Evolutionary conservation across 2,113 vertebrate species (phyloP).

Genomic region (Mobula birostris): DNA sequence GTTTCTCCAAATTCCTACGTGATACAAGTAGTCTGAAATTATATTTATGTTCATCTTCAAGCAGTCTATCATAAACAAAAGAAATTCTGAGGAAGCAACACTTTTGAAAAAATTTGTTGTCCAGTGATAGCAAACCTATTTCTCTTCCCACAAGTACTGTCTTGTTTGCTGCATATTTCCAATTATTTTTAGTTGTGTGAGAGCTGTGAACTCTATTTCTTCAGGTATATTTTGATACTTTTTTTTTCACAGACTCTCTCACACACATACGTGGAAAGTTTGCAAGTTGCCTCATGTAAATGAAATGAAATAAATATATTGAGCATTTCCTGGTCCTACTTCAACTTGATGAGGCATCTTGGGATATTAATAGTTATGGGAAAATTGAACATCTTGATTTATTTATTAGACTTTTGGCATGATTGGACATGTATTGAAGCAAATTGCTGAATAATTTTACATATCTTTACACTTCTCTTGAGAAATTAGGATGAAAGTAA

Average conservation of each 20-base stretch:
- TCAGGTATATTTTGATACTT: background rate
- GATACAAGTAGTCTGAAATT: too few species aligned
- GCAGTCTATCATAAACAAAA: too few species aligned
- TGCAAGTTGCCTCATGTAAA: background rate
- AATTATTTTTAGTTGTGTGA: too few species aligned
- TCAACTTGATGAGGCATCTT: conserved; percentile 17
- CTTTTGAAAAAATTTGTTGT: too few species aligned
- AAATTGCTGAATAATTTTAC: conserved; percentile 2
- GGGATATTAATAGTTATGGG: background rate
- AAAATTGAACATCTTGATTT: background rate
- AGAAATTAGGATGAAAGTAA: background rate
- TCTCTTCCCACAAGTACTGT: too few species aligned
- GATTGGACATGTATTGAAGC: background rate
- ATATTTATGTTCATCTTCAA: too few species aligned
- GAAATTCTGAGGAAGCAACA: too few species aligned
- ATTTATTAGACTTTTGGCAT: background rate
- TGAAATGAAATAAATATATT: conserved; percentile 4
- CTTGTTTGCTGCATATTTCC: too few species aligned
- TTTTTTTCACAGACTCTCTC: background rate
- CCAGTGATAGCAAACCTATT: too few species aligned
- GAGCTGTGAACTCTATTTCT: background rate
- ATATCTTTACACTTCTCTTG: background rate
- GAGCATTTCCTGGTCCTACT: background rate
- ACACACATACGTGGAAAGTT: background rate
- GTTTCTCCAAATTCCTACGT: too few species aligned